Evolutionary conservation across 2,888 invertebrate genomes (phyloP).

Genomic region (Petrolisthes cinctipes): DNA sequence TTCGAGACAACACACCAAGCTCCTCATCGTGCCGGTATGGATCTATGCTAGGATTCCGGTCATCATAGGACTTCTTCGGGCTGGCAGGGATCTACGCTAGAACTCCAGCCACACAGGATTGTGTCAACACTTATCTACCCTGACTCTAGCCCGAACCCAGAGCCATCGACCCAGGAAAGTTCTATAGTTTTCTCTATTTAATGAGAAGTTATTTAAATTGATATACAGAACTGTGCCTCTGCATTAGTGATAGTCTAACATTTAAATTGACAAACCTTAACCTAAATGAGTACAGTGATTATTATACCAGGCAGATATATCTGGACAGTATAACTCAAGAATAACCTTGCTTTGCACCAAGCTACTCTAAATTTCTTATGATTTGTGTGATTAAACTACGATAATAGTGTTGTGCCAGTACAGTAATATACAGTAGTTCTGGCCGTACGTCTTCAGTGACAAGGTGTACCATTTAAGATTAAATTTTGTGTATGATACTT

Average conservation of each 20-base stretch:
- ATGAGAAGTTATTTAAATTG: neutral
- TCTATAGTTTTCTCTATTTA: neutral
- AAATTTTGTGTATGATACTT: neutral
- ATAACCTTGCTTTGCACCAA: neutral
- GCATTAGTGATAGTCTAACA: neutral
- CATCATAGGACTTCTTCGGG: neutral
- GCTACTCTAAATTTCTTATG: neutral
- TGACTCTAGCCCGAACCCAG: too few species aligned
- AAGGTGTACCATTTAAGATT: neutral
- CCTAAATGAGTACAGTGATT: neutral
- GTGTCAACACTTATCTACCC: too few species aligned
- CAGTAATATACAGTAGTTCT: neutral
- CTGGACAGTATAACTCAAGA: neutral
- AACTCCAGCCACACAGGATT: neutral
- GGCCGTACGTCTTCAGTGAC: neutral
- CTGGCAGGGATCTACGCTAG: neutral
- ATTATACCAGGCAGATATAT: neutral
- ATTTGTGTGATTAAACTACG: neutral
- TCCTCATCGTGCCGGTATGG: neutral
- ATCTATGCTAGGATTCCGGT: neutral
- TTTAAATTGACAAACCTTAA: neutral
- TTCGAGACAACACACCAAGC: neutral
- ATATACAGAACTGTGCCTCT: neutral
- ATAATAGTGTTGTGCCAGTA: neutral
- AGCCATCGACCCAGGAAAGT: neutral